phyloP scores from a whole-genome alignment of 2,113 vertebrate species.

The Oryctolagus cuniculus region mOryCun1.1 NC_091432.1:212983501-212984000 shows the following conservation, averaged over 20 bases:
- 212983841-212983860: neutral
- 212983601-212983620: neutral
- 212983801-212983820: neutral
- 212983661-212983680: neutral
- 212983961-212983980: neutral
- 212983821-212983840: neutral
- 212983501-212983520: slow-evolving; percentile 11
- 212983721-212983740: too few relatives aligned
- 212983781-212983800: neutral
- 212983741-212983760: neutral
- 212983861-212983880: neutral
- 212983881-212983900: neutral
- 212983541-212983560: slow-evolving; percentile 22
- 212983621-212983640: fast-evolving
- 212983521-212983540: neutral
- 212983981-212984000: neutral
- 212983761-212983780: neutral
- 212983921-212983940: neutral
- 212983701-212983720: neutral
- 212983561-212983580: neutral
- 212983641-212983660: neutral
- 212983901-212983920: neutral
- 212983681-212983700: fast-evolving
- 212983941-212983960: neutral
- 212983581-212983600: neutral